A percentile compares a stretch with the other conserved stretches of the same genome.
Conservation (phyloP, 2,113 vertebrate genomes). For the Turnix velox region DNA sequence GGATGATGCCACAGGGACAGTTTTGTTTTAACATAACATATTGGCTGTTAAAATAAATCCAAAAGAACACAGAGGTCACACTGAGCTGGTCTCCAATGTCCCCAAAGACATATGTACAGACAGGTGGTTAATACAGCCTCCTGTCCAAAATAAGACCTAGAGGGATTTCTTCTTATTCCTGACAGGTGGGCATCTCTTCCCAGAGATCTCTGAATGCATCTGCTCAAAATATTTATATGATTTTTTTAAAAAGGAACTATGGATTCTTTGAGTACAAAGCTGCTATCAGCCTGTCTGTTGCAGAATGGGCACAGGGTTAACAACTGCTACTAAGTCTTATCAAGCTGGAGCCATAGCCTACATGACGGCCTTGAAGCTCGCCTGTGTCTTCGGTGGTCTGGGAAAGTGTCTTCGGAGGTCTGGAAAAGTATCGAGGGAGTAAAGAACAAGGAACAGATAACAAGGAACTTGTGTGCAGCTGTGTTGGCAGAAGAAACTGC, state of each 20-base stretch:
- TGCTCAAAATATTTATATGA: not conserved
- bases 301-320: no score
- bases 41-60: slow-evolving; percentile 60
- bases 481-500: no score
- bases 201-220: not conserved
- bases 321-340: no score
- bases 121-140: slow-evolving; percentile 21
- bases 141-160: slow-evolving; percentile 34
- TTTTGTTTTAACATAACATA: slow-evolving; percentile 24
- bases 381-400: no score
- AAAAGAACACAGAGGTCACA: slow-evolving; percentile 27
- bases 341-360: no score
- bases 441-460: no score
- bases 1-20: slow-evolving; percentile 2
- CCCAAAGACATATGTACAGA: slow-evolving; percentile 25
- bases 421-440: no score
- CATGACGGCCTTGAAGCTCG: no score
- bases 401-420: no score
- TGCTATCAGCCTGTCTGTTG: no score
- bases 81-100: slow-evolving; percentile 9
- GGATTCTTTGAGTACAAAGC: not conserved
- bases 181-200: slow-evolving; percentile 29
- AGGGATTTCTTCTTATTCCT: slow-evolving; percentile 38
- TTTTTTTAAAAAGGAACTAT: not conserved
- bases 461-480: no score